Evolutionary conservation across 1,140 invertebrate species (phyloP).

Genomic region (Ceratosolen solmsi): DNA sequence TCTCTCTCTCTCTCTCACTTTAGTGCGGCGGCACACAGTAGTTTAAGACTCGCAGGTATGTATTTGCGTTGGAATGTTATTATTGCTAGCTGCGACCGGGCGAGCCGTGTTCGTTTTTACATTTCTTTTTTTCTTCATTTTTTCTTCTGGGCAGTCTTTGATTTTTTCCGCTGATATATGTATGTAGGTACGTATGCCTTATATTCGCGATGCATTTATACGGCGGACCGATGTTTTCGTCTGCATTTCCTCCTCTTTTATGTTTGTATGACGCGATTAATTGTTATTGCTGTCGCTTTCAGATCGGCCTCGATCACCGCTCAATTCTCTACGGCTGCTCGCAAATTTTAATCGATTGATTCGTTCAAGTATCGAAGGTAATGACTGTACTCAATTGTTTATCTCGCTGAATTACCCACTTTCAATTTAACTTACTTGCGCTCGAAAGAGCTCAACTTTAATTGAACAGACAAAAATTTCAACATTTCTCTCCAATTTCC

Average conservation of each 20-base stretch:
- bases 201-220: constrained; percentile 3
- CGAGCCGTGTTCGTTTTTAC: constrained; percentile 61
- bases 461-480: not conserved
- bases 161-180: constrained; percentile 5
- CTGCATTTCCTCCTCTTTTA: not conserved
- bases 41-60: constrained; percentile 66
- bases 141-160: constrained; percentile 25
- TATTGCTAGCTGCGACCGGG: constrained; percentile 68
- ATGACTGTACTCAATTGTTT: not conserved
- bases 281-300: constrained; percentile 17
- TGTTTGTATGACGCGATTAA: not conserved
- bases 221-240: not conserved
- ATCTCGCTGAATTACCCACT: not conserved
- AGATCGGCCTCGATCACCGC: constrained; percentile 42
- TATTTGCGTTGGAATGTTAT: constrained; percentile 67
- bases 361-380: not conserved
- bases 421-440: not conserved
- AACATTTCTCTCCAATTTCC: not conserved
- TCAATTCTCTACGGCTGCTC: not conserved
- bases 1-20: constrained; percentile 56
- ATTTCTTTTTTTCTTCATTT: constrained; percentile 19
- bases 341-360: constrained; percentile 8
- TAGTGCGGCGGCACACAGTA: constrained; percentile 68
- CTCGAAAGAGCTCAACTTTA: not conserved
- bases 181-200: not conserved